These are phyloP conservation scores for Leuctra nigra DNA, from an alignment of 2,888 invertebrate species.

Conservation along the genomic window DNA sequence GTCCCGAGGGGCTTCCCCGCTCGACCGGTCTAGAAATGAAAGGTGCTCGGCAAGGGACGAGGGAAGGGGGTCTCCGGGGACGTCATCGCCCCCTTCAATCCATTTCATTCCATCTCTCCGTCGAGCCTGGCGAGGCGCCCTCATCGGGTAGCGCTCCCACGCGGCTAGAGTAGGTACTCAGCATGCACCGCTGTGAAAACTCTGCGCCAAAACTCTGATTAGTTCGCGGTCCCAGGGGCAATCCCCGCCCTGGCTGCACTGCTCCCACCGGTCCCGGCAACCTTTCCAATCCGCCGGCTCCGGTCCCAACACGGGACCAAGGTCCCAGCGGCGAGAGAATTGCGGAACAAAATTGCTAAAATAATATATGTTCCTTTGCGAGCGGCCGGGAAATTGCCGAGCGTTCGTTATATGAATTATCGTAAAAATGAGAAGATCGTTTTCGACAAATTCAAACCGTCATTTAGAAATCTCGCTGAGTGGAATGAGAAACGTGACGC, in stretches of 20 bases:
- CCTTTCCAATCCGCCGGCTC: slow-evolving; percentile 21
- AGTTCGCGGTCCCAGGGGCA: slow-evolving; percentile 27
- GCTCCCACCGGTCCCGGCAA: slow-evolving; percentile 16
- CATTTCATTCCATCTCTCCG: slow-evolving; percentile 26
- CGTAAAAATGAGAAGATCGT: neutral
- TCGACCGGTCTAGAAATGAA: slow-evolving; percentile 23
- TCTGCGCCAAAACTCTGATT: slow-evolving; percentile 30
- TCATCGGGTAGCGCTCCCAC: slow-evolving; percentile 20
- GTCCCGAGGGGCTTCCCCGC: slow-evolving; percentile 25
- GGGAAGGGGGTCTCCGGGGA: slow-evolving; percentile 25
- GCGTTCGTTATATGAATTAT: slow-evolving; percentile 14
- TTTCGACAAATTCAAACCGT: neutral
- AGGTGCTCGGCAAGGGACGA: no score
- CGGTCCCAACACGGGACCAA: neutral
- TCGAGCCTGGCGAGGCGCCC: neutral
- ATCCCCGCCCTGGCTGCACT: slow-evolving; percentile 5
- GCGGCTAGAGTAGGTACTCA: slow-evolving; percentile 15
- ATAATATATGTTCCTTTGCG: slow-evolving; percentile 2
- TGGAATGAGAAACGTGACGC: no score
- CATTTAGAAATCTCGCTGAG: neutral
- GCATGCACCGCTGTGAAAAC: slow-evolving; percentile 27
- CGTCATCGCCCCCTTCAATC: slow-evolving; percentile 28
- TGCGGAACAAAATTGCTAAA: slow-evolving; percentile 9
- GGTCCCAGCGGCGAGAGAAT: neutral
- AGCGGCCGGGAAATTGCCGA: neutral